Percentiles rank a stretch among this genome's conserved stretches.
These are phyloP conservation scores for Bactericera cockerelli DNA, from an alignment of 1,140 invertebrate genomes.

Conservation along the genomic window DNA sequence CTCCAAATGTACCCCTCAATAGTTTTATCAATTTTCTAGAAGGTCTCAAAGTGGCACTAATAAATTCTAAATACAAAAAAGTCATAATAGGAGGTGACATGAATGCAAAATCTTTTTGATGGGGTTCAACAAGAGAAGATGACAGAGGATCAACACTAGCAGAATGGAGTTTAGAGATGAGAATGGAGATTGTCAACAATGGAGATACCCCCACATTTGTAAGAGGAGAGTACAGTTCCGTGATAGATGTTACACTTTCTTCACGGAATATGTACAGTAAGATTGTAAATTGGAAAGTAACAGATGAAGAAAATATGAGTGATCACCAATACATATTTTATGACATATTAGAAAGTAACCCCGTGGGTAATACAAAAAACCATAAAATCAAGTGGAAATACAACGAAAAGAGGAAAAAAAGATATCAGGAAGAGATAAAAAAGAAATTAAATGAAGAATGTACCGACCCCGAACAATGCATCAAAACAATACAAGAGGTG, in stretches of 20 bases:
- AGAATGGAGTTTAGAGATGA: not conserved
- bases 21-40: not conserved
- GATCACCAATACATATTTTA: constrained; percentile 1
- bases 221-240: not conserved
- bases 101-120: not conserved
- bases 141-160: not conserved
- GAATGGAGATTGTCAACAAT: not conserved
- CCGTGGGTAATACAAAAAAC: not conserved
- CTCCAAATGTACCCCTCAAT: not conserved
- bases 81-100: not conserved
- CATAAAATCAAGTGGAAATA: not conserved
- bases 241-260: not conserved
- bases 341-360: not conserved
- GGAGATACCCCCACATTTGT: constrained; percentile 1
- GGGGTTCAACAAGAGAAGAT: not conserved
- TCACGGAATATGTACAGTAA: not conserved
- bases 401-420: not conserved
- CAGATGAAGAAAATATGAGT: not conserved
- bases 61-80: not conserved
- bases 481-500: not conserved
- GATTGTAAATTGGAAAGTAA: not conserved
- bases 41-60: not conserved
- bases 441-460: not conserved
- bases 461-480: not conserved
- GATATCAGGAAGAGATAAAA: not conserved